Percentiles rank a stretch among this genome's conserved stretches.
These are phyloP conservation scores for Notothenia rossii DNA, from an alignment of 2,113 vertebrate species.

Conservation along the genomic window DNA sequence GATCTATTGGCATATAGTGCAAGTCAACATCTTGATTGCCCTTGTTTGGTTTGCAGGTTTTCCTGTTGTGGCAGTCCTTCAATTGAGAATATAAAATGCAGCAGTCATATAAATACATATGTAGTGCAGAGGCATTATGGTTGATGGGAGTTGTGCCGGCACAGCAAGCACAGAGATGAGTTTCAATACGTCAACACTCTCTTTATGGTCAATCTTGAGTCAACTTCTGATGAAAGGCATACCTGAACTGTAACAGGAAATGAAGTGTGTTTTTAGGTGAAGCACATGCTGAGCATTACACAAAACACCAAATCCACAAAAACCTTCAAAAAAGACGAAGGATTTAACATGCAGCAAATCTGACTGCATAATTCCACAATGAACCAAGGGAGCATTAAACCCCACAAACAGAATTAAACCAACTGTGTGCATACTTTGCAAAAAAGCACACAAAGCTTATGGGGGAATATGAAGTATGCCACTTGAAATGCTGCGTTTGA, in stretches of 20 bases:
- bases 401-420: constrained; percentile 58
- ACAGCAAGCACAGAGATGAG: constrained; percentile 20
- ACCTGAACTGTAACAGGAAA: constrained; percentile 19
- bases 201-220: constrained; percentile 19
- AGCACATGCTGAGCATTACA: constrained; percentile 34
- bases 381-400: constrained; percentile 48
- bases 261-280: constrained; percentile 35
- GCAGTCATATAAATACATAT: constrained; percentile 12
- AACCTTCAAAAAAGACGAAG: constrained; percentile 40
- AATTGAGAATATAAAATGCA: constrained; percentile 19
- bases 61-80: not conserved
- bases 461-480: constrained; percentile 29
- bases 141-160: constrained; percentile 22
- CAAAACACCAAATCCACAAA: constrained; percentile 48
- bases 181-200: constrained; percentile 5
- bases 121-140: constrained; percentile 31
- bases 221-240: constrained; percentile 27
- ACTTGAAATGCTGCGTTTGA: constrained; percentile 21
- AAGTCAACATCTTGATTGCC: constrained; percentile 47
- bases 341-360: constrained; percentile 59
- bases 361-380: constrained; percentile 65
- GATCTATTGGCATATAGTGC: constrained; percentile 40
- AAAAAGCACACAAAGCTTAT: constrained; percentile 28
- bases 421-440: constrained; percentile 33
- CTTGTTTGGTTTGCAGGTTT: constrained; percentile 39